Base-by-base conservation (phyloP, 2,888 invertebrate species). In the Tipula helvola region DNA sequence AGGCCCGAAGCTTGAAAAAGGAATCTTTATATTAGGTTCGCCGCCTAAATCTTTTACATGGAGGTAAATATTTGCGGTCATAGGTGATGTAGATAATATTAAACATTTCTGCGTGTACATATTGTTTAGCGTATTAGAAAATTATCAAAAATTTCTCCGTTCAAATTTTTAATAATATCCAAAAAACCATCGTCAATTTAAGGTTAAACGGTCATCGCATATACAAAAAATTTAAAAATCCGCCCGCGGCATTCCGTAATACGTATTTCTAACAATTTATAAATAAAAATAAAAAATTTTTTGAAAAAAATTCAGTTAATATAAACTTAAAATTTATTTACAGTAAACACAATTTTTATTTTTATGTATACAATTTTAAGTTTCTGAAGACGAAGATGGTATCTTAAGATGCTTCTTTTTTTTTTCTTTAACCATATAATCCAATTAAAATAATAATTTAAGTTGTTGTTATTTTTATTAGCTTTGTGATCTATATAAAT, bases 381-480 rank as follows among this genome's bases (percentile, higher is more conserved):
- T 71, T 71, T 71, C 71, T 28, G 71, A 71, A 71, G 71, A 71
- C 71, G 71, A 71, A 71, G 71, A 71, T 71, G 71, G 71, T 71
- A 71, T 71, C 71, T 28, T 71, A 28, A 71, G 71, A 71, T 71
- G 71, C 71, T 71, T 71, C 71, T 71, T 71, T 71, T 71, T 52
- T 52, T 52, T 57, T 57, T 16, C 5, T 16, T 71, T 71, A 71
- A 71, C 71, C 71, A 71, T 71, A 71, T 71, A 71, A 71, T 71
- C 71, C 71, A 71, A 71, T 71, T 71, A 71, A 71, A 71, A 71
- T 71, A 71, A 71, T 71, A 71, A 71, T 71, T 71, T 71, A 71
- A 71, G 71, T 71, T 71, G 71, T 71, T 71, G 71, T 71, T 71
- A 71, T 71, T 71, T 71, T 71, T 71, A 71, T 71, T 71, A 71